Evolutionary conservation across 2,113 vertebrate species (phyloP), one percentile per base, ranked within the genome.

Genomic region (Corythaixoides concolor): DNA sequence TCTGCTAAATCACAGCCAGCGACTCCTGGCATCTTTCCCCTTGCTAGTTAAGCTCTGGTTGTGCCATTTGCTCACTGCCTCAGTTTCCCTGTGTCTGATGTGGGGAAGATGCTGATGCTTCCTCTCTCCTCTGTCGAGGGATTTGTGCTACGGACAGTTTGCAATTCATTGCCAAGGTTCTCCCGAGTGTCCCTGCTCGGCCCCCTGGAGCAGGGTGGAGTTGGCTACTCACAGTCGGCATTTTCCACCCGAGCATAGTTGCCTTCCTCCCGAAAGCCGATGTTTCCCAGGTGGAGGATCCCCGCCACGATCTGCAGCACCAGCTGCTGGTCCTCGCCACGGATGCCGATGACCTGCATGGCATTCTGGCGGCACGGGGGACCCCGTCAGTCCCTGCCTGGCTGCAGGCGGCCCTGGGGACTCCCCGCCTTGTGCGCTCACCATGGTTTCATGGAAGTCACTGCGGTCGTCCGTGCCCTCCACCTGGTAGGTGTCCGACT

Each of bases 281-380:
- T 98, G 98, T 99, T 99, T 15, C 99, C 99, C 95, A 99, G 96
- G 94, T 99, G 99, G 45, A 99, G 97, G 95, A 99, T 99, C 15
- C 99, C 99, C 0, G 98, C 99, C 47, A 99, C 97, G 1, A 99
- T 99, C 98, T 99, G 99, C 68, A 99, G 97, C 91, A 98, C 99
- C 96, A 99, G 98, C 60, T 97, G 93, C 98, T 99, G 99, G 92
- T 98, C 67, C 10, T 98, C 98, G 0, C 94, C 74, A 0, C 98
- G 68, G 97, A 99, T 99, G 50, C 99, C 99, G 0, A 99, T 99
- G 66, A 99, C 99, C 73, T 98, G 98, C 99, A 99, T 99, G 96
- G 99, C 99, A 2, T 98, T 99, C 99, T 99, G 96, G 33, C 69
- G 85, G 22, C 2, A 17, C 2, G 22, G 58, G n/a, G 12, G n/a